phyloP scores from a whole-genome alignment of 2,888 invertebrate species.

The Agonopterix arenella region DNA sequence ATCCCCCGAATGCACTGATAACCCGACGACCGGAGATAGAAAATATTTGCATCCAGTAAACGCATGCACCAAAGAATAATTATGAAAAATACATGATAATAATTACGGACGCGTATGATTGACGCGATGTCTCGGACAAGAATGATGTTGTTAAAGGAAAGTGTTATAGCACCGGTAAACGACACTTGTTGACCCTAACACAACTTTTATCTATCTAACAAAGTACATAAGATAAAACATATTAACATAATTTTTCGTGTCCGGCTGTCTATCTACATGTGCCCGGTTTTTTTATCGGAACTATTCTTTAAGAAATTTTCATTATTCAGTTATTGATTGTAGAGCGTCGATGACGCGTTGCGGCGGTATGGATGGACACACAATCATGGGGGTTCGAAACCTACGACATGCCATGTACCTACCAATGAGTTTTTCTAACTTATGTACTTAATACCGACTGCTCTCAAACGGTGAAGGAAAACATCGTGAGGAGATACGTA shows the following conservation, averaged over 20 bases:
- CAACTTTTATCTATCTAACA: slow-evolving; percentile 20
- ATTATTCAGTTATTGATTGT: no score
- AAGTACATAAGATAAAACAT: slow-evolving; percentile 11
- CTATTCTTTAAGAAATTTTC: no score
- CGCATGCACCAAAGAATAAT: slow-evolving; percentile 31
- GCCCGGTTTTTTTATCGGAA: not conserved
- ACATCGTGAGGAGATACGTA: no score
- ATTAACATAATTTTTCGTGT: slow-evolving; percentile 7
- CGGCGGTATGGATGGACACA: no score
- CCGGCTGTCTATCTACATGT: slow-evolving; percentile 1
- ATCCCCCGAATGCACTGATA: slow-evolving; percentile 52
- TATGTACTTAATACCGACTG: no score
- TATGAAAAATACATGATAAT: slow-evolving; percentile 14
- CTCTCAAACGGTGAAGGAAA: no score
- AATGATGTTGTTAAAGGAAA: slow-evolving; percentile 22
- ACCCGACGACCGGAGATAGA: slow-evolving; percentile 46
- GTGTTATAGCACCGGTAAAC: not conserved
- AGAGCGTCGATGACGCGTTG: no score
- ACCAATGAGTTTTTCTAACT: no score
- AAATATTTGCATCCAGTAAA: slow-evolving; percentile 33
- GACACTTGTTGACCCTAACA: slow-evolving; percentile 25
- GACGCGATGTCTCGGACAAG: slow-evolving; percentile 23
- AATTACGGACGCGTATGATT: slow-evolving; percentile 30
- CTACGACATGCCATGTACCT: no score
- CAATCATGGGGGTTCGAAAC: no score